Evolutionary conservation across 2,113 vertebrate species (phyloP).

Genomic region (Leptosomus discolor): DNA sequence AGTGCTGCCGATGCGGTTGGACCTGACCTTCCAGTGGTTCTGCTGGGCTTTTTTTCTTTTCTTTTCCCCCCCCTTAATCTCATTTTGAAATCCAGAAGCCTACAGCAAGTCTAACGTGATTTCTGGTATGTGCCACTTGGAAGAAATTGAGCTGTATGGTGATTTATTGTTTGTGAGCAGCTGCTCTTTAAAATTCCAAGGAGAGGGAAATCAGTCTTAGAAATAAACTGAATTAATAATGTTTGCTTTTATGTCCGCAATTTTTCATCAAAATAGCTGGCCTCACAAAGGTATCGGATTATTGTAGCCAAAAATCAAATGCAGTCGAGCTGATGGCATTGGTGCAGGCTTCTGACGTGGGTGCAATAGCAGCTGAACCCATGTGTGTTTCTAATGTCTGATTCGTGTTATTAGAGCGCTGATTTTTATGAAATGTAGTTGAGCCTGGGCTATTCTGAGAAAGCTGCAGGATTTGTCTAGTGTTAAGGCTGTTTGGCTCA

Average conservation of each 20-base stretch:
- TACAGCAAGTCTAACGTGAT: not conserved
- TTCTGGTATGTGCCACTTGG: not conserved
- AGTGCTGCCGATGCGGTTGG: not conserved
- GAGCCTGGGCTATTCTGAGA: not conserved
- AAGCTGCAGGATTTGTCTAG: not conserved
- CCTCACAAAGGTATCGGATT: not conserved
- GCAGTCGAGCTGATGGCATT: not conserved
- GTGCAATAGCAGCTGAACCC: not conserved
- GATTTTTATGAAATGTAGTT: not conserved
- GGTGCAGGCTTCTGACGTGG: not conserved
- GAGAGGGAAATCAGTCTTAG: not conserved
- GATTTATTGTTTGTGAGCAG: not conserved
- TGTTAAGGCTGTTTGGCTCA: not conserved
- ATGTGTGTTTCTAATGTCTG: not conserved
- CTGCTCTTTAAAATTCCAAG: not conserved
- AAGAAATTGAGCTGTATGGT: not conserved
- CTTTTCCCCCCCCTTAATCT: not conserved
- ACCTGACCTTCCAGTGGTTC: not conserved
- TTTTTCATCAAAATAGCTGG: not conserved
- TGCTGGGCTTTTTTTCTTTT: not conserved
- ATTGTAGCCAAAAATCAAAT: not conserved
- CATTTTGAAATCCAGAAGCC: conserved; percentile 6
- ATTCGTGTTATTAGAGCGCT: not conserved
- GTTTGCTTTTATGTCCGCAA: not conserved
- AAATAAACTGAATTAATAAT: not conserved